Evolutionary conservation across 2,113 vertebrate genomes (phyloP).

Genomic region (Vireo altiloquus): DNA sequence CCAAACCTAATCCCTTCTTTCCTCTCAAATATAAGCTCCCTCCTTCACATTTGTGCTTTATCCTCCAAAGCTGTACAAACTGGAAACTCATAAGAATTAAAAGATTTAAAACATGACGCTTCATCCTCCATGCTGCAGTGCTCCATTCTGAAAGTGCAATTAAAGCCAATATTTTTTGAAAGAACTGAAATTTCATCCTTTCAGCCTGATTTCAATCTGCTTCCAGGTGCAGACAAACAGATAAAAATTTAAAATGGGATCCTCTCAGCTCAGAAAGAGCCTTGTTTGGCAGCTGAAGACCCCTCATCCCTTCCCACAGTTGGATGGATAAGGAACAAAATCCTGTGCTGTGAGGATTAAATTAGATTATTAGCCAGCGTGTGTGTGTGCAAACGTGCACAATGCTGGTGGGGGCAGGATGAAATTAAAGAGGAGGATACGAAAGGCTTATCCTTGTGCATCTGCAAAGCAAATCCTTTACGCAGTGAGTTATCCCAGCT

Average conservation of each 20-base stretch:
- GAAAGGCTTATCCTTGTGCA: neutral
- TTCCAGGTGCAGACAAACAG: neutral
- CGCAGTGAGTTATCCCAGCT: neutral
- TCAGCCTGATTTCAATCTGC: neutral
- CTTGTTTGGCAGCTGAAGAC: neutral
- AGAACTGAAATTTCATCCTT: neutral
- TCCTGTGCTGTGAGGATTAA: neutral
- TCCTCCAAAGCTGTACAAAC: neutral
- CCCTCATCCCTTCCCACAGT: neutral
- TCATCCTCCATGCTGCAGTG: neutral
- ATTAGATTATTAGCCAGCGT: neutral
- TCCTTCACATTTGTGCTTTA: neutral
- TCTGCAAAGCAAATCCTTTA: neutral
- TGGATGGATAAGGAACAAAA: neutral
- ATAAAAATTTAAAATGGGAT: neutral
- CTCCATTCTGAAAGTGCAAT: neutral
- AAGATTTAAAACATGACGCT: neutral
- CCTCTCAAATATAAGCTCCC: neutral
- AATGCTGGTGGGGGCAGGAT: neutral
- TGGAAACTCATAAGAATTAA: neutral
- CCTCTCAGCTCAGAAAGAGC: neutral
- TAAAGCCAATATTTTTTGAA: neutral
- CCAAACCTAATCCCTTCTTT: neutral
- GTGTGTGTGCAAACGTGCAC: neutral
- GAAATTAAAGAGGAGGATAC: neutral